These are phyloP conservation scores for Myrmophylax atrothorax DNA, from an alignment of 2,113 vertebrate species.

Conservation along the genomic window DNA sequence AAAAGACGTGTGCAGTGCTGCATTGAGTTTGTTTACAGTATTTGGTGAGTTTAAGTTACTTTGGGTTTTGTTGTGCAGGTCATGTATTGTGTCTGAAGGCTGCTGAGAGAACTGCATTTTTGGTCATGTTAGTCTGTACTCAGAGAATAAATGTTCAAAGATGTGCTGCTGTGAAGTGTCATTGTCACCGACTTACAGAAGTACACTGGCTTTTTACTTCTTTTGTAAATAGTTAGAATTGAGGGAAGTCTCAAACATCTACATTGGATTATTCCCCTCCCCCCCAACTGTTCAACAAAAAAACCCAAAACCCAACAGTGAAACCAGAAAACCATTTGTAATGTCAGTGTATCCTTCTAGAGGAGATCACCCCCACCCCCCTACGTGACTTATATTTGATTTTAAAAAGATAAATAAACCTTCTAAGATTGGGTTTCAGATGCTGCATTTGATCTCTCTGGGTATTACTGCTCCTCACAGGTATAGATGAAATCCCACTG, in stretches of 20 bases:
- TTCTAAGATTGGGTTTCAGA: not conserved
- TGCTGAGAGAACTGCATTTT: not conserved
- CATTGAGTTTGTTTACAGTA: not conserved
- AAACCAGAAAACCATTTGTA: not conserved
- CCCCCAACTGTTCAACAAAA: not conserved
- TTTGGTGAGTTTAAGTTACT: not conserved
- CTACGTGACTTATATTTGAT: not conserved
- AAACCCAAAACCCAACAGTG: not conserved
- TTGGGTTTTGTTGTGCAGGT: not conserved
- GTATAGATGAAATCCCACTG: not conserved
- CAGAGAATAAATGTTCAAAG: not conserved
- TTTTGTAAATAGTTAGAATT: not conserved
- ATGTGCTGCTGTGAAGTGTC: not conserved
- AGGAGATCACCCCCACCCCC: not conserved
- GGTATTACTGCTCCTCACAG: not conserved
- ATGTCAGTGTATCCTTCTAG: not conserved
- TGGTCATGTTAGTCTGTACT: not conserved
- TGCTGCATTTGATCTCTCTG: not conserved
- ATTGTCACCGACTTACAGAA: not conserved
- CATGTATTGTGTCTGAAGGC: conserved; percentile 15
- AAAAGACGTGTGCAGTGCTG: conserved; percentile 1
- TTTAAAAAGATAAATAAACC: not conserved
- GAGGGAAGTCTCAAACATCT: not conserved
- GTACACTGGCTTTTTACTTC: no score
- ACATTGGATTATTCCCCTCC: not conserved